Evolutionary conservation across 1,140 invertebrate genomes (phyloP).

Genomic region (Scaptodrosophila lebanonensis): DNA sequence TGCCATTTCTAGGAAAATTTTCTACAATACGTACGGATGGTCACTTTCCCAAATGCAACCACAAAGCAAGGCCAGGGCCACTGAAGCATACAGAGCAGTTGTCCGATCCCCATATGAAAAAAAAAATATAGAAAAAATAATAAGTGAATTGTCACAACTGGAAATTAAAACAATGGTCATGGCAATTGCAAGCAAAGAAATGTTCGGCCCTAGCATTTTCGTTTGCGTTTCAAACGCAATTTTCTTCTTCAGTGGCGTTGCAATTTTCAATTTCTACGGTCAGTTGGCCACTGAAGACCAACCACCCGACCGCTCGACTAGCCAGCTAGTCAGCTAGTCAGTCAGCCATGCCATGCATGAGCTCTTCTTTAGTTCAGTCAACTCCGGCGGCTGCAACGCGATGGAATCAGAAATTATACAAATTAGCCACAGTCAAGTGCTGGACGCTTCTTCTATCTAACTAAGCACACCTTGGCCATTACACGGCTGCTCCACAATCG

Average conservation of each 20-base stretch:
- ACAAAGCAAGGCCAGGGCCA: constrained; percentile 31
- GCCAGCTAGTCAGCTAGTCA: too few species aligned
- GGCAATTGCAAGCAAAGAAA: constrained; percentile 34
- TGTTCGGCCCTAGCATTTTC: constrained; percentile 50
- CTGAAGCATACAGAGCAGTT: constrained; percentile 41
- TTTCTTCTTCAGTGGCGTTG: constrained; percentile 75
- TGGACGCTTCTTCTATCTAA: constrained; percentile 51
- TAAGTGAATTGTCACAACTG: constrained; percentile 60
- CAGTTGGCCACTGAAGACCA: constrained; percentile 60
- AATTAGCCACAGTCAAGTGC: constrained; percentile 56
- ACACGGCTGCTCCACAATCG: constrained; percentile 10
- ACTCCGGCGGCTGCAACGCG: constrained; percentile 26
- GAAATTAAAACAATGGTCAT: constrained; percentile 64
- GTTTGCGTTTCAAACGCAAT: constrained; percentile 51
- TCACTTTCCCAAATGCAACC: constrained; percentile 64
- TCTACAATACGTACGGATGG: constrained; percentile 28
- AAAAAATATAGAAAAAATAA: too few species aligned
- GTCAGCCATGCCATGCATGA: not conserved
- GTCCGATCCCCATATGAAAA: too few species aligned
- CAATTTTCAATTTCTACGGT: constrained; percentile 76
- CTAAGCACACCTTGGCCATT: constrained; percentile 46
- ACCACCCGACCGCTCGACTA: too few species aligned
- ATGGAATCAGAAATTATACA: constrained; percentile 63
- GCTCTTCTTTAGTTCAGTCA: constrained; percentile 3
- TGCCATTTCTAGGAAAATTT: not conserved